Base-by-base conservation (phyloP, 92 coral and sea anemone species). In the Blastomussa wellsi region DNA sequence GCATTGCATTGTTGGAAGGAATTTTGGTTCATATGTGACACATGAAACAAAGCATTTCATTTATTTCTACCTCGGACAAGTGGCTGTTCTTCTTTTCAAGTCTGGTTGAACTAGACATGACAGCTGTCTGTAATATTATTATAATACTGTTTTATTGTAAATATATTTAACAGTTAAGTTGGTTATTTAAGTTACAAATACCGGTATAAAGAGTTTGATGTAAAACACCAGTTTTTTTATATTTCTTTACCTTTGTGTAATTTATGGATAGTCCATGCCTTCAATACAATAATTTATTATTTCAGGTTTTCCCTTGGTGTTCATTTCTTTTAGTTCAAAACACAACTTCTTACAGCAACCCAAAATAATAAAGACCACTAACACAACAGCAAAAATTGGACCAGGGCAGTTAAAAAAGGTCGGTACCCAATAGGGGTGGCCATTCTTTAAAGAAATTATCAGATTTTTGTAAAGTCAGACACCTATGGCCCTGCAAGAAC, bases 1-100 rank as follows among this genome's bases (percentile, higher is more conserved):
- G 98, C 98, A 95, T 76, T 95, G 98, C 59, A 95, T 95, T 39
- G 98, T 95, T 52, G 98, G 98, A 42, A 86, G 98, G 80, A 95
- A 95, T 82, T 95, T 95, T 90, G 98, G 98, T 7, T 95, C 98
- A 5, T 95, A 74, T 39, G 72, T 82, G 31, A 53, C 69, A 49
- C 64, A 95, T 71, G 98, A 95, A 89, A 95, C 98, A 60, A 95
- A 95, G 95, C 98, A 95, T 81, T 95, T 95, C 76, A 95, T 95
- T 67, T 95, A 93, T 88, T 95, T 95, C 90, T 95, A 95, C 88
- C 93, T 95, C 52, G 98, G 98, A 37, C 98, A 95, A 91, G 96
- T 95, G 80, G 98, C 98, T 44, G 95, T 95, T 35, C 88, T 95
- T 69, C 91, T 95, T 62, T 95, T 95, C 84, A 95, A 95, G 79